Evolutionary conservation across 92 coral and sea anemone species (phyloP).

Genomic region (Paramuricea clavata): DNA sequence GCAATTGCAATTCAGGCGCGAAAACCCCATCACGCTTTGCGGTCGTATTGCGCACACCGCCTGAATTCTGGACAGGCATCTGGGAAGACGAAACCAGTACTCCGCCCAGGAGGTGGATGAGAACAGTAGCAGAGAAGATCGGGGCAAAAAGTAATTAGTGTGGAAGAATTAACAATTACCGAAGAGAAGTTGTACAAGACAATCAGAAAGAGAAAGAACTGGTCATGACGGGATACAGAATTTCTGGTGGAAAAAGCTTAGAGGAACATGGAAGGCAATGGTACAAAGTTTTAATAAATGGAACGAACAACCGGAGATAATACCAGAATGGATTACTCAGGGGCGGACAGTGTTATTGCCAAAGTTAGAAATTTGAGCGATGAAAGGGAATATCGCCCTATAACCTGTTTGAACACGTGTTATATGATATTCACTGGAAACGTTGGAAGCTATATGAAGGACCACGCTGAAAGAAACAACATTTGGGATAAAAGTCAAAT

Average conservation of each 20-base stretch:
- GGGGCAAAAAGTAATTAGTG: not conserved
- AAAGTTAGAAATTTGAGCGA: constrained; percentile 32
- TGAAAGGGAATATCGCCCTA: too few species aligned
- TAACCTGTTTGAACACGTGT: too few species aligned
- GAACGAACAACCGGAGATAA: constrained; percentile 21
- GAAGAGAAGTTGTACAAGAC: not conserved
- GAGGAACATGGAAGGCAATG: constrained; percentile 6
- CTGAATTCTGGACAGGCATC: too few species aligned
- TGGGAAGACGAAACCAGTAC: too few species aligned
- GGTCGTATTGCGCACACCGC: too few species aligned
- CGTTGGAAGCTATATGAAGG: too few species aligned
- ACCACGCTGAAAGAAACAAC: too few species aligned
- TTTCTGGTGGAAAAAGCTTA: constrained; percentile 22
- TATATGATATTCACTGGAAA: too few species aligned
- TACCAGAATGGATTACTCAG: not conserved
- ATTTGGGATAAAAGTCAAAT: not conserved
- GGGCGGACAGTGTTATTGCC: constrained; percentile 25
- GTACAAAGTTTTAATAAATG: not conserved
- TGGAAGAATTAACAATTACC: not conserved
- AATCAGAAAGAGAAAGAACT: constrained; percentile 4
- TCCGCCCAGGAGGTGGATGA: not conserved
- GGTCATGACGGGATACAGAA: constrained; percentile 24
- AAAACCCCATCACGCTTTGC: too few species aligned
- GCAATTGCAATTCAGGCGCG: too few species aligned
- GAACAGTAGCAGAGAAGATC: not conserved